Conservation (phyloP, 2,888 invertebrate species). For the Eulithis prunata region DNA sequence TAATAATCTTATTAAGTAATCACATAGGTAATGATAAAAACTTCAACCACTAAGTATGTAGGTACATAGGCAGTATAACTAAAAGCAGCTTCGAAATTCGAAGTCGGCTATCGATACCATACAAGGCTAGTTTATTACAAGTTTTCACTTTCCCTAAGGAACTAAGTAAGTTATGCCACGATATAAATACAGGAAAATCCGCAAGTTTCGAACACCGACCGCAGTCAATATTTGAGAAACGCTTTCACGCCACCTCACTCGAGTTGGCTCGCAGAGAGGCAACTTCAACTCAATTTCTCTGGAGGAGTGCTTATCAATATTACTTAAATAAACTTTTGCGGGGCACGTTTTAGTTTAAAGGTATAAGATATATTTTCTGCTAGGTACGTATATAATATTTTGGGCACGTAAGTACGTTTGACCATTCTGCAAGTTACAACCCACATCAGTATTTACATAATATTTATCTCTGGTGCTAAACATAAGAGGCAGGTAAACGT, state of each 20-base stretch:
- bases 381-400: too few relatives aligned
- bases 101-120: constrained; percentile 29
- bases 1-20: too few relatives aligned
- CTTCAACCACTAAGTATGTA: too few relatives aligned
- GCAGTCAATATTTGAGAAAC: constrained; percentile 34
- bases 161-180: constrained; percentile 31
- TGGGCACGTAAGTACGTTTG: constrained; percentile 5
- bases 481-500: constrained; percentile 21
- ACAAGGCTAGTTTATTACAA: constrained; percentile 22
- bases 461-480: constrained; percentile 13
- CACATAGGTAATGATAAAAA: too few relatives aligned
- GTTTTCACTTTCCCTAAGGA: constrained; percentile 33
- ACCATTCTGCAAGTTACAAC: not conserved
- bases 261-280: constrained; percentile 27
- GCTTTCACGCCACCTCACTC: constrained; percentile 34
- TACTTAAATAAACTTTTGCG: constrained; percentile 54
- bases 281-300: constrained; percentile 65
- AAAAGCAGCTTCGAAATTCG: too few relatives aligned
- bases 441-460: constrained; percentile 10
- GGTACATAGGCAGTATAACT: too few relatives aligned
- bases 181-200: constrained; percentile 18
- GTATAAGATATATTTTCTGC: not conserved
- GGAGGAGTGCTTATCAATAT: constrained; percentile 61
- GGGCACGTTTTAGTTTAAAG: not conserved
- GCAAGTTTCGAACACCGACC: constrained; percentile 26